Conservation (phyloP, 2,797 vertebrate species). For the Ctenopoma multispine region DNA sequence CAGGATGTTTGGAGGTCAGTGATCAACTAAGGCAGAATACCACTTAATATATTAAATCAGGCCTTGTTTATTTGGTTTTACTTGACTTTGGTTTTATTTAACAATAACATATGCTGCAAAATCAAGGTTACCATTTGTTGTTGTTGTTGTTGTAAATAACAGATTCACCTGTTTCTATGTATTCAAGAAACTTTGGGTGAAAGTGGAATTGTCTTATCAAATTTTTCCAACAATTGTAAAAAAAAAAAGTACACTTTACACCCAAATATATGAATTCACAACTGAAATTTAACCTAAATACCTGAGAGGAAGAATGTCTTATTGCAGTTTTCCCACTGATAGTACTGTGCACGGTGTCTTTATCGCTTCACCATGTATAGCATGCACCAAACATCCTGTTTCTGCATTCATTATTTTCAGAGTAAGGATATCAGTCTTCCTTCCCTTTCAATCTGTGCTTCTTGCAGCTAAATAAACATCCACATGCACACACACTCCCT, state of each 20-base stretch:
- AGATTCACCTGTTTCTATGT: background rate
- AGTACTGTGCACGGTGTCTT: constrained; percentile 19
- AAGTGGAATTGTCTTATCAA: background rate
- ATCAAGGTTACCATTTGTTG: background rate
- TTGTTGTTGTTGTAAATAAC: too few relatives aligned
- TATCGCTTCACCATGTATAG: constrained; percentile 51
- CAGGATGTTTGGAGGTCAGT: constrained; percentile 27
- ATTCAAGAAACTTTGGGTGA: background rate
- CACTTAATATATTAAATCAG: constrained; percentile 2
- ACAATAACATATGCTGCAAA: background rate
- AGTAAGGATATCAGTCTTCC: constrained; percentile 78
- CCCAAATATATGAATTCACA: background rate
- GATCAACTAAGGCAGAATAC: constrained; percentile 2
- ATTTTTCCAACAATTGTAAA: too few relatives aligned
- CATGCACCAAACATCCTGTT: constrained; percentile 83
- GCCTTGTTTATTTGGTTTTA: constrained; percentile 12
- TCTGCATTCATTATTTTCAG: constrained; percentile 70
- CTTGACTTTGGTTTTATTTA: constrained; percentile 14
- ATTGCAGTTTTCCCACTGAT: constrained; percentile 14
- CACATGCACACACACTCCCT: constrained; percentile 12
- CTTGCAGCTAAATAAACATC: constrained; percentile 68
- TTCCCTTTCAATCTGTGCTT: constrained; percentile 71
- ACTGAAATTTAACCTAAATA: background rate
- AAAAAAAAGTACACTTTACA: background rate
- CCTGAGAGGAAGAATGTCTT: background rate